Evolutionary conservation across 2,888 invertebrate genomes (phyloP).

Genomic region (Entomobrya multifasciata): DNA sequence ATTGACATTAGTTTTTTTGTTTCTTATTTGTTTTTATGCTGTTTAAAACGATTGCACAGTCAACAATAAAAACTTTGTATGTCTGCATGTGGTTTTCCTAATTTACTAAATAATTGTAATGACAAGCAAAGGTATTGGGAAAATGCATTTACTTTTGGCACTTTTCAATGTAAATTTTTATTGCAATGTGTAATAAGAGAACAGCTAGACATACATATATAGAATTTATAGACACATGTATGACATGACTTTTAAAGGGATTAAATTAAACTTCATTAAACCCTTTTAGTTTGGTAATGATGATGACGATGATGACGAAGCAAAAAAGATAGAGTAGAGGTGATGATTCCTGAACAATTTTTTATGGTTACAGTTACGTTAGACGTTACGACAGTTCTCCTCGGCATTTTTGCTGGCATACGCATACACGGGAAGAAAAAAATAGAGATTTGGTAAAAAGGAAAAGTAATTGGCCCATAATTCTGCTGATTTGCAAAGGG

Average conservation of each 20-base stretch:
- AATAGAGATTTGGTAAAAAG: not conserved
- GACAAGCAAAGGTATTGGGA: not conserved
- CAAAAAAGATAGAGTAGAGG: not conserved
- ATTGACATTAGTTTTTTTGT: not conserved
- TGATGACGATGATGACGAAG: slow-evolving; percentile 33
- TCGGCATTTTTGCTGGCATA: not conserved
- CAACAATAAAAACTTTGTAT: not conserved
- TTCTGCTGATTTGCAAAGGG: slow-evolving; percentile 7
- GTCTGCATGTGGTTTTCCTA: slow-evolving; percentile 45
- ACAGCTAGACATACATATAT: not conserved
- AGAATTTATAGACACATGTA: not conserved
- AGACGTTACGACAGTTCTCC: slow-evolving; percentile 29
- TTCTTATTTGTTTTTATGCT: not conserved
- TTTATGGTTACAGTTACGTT: slow-evolving; percentile 12
- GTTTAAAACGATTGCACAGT: not conserved
- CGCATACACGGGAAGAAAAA: not conserved
- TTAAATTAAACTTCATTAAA: slow-evolving; percentile 46
- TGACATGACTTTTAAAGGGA: slow-evolving; percentile 2
- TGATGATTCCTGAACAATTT: not conserved
- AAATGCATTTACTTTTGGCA: not conserved
- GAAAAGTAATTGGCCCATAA: not conserved
- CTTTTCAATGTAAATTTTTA: not conserved
- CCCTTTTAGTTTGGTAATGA: not conserved
- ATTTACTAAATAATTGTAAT: slow-evolving; percentile 15
- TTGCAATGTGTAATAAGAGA: slow-evolving; percentile 16